Conservation (phyloP, 2,888 invertebrate species). For the Limnephilus auricula region DNA sequence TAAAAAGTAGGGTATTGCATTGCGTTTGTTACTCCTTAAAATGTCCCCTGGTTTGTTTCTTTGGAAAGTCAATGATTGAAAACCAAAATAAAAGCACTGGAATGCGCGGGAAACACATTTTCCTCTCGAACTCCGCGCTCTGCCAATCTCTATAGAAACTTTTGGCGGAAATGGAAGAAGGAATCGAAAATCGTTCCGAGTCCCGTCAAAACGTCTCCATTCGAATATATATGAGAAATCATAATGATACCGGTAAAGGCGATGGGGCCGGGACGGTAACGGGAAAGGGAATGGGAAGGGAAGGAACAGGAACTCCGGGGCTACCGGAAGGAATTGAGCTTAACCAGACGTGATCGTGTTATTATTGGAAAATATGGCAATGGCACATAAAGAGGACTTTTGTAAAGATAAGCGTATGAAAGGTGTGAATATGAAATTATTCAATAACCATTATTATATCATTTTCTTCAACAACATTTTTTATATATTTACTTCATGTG, state of each 20-base stretch:
- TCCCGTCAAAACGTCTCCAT: slow-evolving; percentile 40
- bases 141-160: slow-evolving; percentile 26
- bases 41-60: background rate
- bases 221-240: slow-evolving; percentile 42
- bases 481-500: too few species aligned
- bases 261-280: slow-evolving; percentile 11
- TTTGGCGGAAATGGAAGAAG: slow-evolving; percentile 30
- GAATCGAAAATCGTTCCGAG: slow-evolving; percentile 36
- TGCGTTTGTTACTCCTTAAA: background rate
- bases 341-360: slow-evolving; percentile 15
- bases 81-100: background rate
- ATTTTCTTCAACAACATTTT: background rate
- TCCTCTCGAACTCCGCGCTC: slow-evolving; percentile 20
- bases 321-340: slow-evolving; percentile 22
- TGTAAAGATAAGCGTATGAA: background rate
- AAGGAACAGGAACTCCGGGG: background rate
- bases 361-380: slow-evolving; percentile 13
- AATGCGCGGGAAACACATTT: slow-evolving; percentile 34
- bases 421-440: background rate
- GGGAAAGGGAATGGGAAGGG: background rate
- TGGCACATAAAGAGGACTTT: background rate
- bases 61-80: slow-evolving; percentile 16
- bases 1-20: too few species aligned
- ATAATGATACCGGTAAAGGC: slow-evolving; percentile 12
- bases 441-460: background rate